Evolutionary conservation across 2,113 vertebrate genomes (phyloP).

Genomic region (Lycocorax pyrrhopterus): DNA sequence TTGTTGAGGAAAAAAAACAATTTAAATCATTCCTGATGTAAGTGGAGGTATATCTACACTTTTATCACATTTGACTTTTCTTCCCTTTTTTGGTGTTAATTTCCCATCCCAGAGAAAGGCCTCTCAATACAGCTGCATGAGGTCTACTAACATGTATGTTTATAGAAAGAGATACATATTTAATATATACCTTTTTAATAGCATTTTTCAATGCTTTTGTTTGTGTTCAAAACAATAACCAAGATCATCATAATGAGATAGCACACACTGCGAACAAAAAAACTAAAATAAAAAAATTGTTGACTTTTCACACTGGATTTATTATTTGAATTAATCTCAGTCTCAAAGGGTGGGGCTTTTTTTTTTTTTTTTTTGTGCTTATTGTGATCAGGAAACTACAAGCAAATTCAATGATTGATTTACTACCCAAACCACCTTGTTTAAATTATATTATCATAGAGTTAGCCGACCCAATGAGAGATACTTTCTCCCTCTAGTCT

Average conservation of each 20-base stretch:
- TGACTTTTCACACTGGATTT: not conserved
- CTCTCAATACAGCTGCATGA: not conserved
- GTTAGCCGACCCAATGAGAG: not conserved
- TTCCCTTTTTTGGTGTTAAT: not conserved
- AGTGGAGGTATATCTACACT: not conserved
- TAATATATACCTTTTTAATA: not conserved
- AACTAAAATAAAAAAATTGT: not conserved
- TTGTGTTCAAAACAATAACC: not conserved
- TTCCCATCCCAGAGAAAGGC: not conserved
- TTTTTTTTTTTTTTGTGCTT: not conserved
- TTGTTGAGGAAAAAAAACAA: not conserved
- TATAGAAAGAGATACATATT: not conserved
- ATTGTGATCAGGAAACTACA: not conserved
- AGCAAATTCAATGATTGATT: not conserved
- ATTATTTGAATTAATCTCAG: not conserved
- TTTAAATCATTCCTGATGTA: not conserved
- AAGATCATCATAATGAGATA: not conserved
- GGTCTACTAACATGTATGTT: not conserved
- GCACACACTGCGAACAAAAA: not conserved
- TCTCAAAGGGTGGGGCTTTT: not conserved
- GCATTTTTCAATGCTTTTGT: not conserved
- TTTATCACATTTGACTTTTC: not conserved
- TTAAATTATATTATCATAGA: not conserved
- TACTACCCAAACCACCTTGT: not conserved
- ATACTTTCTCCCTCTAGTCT: fast-evolving